These are phyloP conservation scores for Ailurus styani DNA, from an alignment of 2,113 vertebrate species.

Conservation along the genomic window DNA sequence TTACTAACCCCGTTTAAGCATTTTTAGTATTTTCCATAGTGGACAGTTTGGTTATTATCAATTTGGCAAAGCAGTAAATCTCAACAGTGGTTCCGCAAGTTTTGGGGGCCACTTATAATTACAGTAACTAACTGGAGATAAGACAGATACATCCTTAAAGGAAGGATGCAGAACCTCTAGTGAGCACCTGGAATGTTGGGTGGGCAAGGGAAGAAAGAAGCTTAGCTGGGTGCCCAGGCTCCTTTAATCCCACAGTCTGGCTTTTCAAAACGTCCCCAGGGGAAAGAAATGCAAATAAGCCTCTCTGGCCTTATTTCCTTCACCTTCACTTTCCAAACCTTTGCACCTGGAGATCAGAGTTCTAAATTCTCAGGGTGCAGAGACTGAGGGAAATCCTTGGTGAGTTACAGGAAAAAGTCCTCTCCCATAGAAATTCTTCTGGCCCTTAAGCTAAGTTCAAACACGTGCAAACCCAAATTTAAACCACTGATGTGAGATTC, in stretches of 20 bases:
- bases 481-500: not conserved
- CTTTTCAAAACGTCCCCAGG: not conserved
- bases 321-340: not conserved
- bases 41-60: not conserved
- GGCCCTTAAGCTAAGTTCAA: not conserved
- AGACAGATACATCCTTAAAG: not conserved
- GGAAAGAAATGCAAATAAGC: not conserved
- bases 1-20: not conserved
- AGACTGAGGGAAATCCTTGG: not conserved
- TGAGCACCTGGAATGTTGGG: not conserved
- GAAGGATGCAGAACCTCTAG: not conserved
- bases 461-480: not conserved
- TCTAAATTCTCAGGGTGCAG: not conserved
- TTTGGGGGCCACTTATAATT: not conserved
- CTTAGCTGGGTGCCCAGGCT: not conserved
- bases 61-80: not conserved
- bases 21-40: not conserved
- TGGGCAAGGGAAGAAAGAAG: not conserved
- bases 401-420: not conserved
- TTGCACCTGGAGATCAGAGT: not conserved
- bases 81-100: not conserved
- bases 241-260: not conserved
- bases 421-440: not conserved
- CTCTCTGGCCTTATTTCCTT: not conserved
- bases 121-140: not conserved